Evolutionary conservation across 2,113 vertebrate genomes (phyloP).

Genomic region (Clarias gariepinus): DNA sequence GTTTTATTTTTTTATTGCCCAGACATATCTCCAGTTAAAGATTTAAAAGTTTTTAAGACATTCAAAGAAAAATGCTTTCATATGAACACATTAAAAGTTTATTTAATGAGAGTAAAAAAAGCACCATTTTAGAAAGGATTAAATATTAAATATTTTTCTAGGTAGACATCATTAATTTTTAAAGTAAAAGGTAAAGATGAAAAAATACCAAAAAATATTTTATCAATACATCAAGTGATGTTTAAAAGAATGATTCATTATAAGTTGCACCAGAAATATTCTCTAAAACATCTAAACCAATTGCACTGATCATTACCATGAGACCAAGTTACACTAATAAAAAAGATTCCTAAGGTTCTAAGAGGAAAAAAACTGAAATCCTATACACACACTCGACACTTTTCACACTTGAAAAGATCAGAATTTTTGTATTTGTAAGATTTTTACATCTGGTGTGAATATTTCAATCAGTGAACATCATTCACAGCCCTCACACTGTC

Average conservation of each 20-base stretch:
- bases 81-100: constrained; percentile 54
- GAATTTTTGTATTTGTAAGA: neutral
- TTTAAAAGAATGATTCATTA: neutral
- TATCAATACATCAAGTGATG: neutral
- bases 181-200: constrained; percentile 2
- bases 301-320: neutral
- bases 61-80: constrained; percentile 56
- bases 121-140: constrained; percentile 36
- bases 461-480: constrained; percentile 32
- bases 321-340: constrained; percentile 3
- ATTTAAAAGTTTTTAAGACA: constrained; percentile 67
- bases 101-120: constrained; percentile 47
- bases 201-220: neutral
- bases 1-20: neutral
- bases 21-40: neutral
- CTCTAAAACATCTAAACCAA: neutral
- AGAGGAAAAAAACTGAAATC: constrained; percentile 15
- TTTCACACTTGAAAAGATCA: neutral
- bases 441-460: constrained; percentile 25
- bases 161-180: constrained; percentile 28
- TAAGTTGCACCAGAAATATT: neutral
- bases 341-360: neutral
- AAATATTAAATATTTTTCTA: constrained; percentile 55
- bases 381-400: constrained; percentile 37
- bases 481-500: constrained; percentile 28